These are phyloP conservation scores for Sebastes goodei DNA, from an alignment of 2,797 vertebrate genomes.

Conservation along the genomic window DNA sequence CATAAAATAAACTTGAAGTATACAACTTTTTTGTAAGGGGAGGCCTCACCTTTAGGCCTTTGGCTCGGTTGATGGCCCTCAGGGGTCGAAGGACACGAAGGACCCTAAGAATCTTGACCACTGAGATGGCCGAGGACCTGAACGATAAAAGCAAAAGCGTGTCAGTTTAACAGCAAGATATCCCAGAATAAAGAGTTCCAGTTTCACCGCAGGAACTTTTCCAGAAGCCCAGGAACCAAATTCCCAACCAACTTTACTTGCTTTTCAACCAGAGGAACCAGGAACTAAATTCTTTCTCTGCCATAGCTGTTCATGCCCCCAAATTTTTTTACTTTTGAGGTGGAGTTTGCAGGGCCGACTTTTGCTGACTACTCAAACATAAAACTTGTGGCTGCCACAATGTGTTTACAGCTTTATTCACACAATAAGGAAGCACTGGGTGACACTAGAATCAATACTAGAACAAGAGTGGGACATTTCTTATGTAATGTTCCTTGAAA, in stretches of 20 bases:
- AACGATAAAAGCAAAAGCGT: not conserved
- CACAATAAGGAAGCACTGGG: not conserved
- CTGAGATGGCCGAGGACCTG: slow-evolving; percentile 98
- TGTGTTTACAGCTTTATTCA: not conserved
- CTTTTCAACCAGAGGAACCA: not conserved
- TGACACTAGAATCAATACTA: not conserved
- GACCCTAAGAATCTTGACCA: slow-evolving; percentile 99
- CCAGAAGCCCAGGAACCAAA: not conserved
- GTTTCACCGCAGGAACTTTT: not conserved
- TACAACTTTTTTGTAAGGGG: not conserved
- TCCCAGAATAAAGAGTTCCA: not conserved
- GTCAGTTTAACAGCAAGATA: not conserved
- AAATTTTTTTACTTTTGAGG: too few species aligned
- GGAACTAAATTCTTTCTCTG: not conserved
- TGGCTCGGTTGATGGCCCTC: slow-evolving; percentile 98
- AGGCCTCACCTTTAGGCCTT: slow-evolving; percentile 93
- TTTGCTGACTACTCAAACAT: not conserved
- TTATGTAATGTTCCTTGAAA: not conserved
- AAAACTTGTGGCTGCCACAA: not conserved
- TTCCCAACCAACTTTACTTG: not conserved
- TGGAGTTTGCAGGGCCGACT: not conserved
- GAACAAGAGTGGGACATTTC: not conserved
- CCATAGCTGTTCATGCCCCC: too few species aligned
- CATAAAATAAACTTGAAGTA: too few species aligned
- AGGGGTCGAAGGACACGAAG: slow-evolving; percentile 95